These are phyloP conservation scores for Petrolisthes cinctipes DNA, from an alignment of 2,888 invertebrate species.

Conservation along the genomic window DNA sequence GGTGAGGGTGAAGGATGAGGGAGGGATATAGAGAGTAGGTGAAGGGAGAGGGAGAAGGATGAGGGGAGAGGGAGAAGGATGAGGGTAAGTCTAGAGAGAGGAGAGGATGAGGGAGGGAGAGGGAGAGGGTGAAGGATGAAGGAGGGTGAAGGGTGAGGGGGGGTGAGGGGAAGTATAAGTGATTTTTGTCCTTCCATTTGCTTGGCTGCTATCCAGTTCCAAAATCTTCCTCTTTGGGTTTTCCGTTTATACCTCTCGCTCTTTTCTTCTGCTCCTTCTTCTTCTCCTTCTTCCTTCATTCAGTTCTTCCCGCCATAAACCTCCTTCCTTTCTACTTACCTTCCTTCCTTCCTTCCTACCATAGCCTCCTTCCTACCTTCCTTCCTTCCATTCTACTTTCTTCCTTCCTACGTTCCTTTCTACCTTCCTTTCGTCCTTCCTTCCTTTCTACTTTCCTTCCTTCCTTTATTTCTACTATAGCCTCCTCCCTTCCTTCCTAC, in stretches of 20 bases:
- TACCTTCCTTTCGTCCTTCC: too few relatives aligned
- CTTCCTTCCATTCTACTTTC: neutral
- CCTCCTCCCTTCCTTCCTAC: neutral
- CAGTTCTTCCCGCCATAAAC: neutral
- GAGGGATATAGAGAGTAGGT: neutral
- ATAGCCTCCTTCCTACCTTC: too few relatives aligned
- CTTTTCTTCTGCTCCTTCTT: neutral
- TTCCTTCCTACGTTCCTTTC: neutral
- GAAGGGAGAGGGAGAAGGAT: neutral
- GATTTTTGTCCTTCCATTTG: too few relatives aligned
- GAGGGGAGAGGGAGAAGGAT: neutral
- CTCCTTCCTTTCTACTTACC: too few relatives aligned
- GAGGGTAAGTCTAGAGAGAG: neutral
- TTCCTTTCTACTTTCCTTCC: neutral
- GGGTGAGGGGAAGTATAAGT: neutral
- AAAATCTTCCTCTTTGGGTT: neutral
- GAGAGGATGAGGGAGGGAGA: neutral
- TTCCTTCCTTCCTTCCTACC: too few relatives aligned
- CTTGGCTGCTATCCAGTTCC: neutral
- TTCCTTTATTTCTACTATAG: too few relatives aligned
- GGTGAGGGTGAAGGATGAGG: neutral
- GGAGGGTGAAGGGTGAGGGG: neutral
- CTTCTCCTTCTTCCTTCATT: neutral
- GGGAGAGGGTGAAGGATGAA: neutral
- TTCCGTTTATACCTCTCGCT: neutral